Conservation (phyloP, 23 tunicate genomes). For the Trididemnum miniatum region DNA sequence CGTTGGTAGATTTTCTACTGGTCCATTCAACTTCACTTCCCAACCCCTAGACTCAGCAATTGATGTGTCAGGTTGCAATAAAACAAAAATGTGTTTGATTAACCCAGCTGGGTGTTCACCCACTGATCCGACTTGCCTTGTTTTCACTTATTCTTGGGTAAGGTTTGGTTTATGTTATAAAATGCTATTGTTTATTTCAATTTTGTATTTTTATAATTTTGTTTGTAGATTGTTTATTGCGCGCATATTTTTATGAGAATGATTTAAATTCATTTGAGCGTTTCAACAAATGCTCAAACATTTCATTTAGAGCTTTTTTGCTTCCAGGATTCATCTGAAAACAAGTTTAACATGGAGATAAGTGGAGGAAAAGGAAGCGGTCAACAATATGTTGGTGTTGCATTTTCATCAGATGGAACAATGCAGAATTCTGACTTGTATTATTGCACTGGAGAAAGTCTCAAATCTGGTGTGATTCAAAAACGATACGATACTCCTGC, state of each 20-base stretch:
- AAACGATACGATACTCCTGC: neutral
- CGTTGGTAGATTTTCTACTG: conserved; percentile 11
- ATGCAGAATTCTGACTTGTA: conserved; percentile 70
- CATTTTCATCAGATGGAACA: conserved; percentile 30
- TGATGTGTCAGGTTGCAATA: conserved; percentile 21
- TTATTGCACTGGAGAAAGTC: conserved; percentile 54
- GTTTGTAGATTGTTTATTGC: no score
- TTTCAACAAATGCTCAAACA: no score
- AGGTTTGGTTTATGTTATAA: neutral
- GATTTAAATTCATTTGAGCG: no score
- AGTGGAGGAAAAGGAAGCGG: conserved; percentile 58
- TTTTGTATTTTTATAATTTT: no score
- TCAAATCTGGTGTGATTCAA: conserved; percentile 46
- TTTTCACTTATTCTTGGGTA: conserved; percentile 51
- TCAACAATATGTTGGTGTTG: conserved; percentile 52
- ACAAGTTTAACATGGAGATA: conserved; percentile 36
- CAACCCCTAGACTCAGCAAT: no score
- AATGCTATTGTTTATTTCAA: neutral
- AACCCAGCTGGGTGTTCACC: conserved; percentile 20
- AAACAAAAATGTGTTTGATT: conserved; percentile 28
- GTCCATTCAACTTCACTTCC: conserved; percentile 26
- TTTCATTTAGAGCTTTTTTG: no score
- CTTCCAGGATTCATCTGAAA: conserved; percentile 8
- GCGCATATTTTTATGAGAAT: no score
- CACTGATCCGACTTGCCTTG: conserved; percentile 24